These are phyloP conservation scores for Pemphredon lugubris DNA, from an alignment of 2,888 invertebrate genomes.

Conservation along the genomic window DNA sequence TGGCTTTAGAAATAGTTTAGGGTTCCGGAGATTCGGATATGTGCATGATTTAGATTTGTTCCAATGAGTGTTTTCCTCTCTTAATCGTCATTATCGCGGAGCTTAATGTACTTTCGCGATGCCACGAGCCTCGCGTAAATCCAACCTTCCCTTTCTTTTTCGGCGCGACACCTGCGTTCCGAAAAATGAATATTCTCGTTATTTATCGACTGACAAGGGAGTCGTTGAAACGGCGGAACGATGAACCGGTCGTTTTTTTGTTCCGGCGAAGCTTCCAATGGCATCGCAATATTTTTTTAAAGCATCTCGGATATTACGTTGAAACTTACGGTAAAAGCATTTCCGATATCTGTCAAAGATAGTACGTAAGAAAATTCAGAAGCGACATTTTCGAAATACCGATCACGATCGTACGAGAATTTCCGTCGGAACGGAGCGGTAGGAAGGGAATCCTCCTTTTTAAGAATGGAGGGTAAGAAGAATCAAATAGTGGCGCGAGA, in stretches of 20 bases:
- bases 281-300: too few species aligned
- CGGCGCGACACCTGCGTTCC: neutral
- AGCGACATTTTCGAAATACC: neutral
- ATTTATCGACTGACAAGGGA: too few species aligned
- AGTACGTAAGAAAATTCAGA: neutral
- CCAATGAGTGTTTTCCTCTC: neutral
- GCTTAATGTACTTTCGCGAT: neutral
- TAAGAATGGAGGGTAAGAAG: slow-evolving; percentile 26
- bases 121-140: neutral
- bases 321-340: too few species aligned
- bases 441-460: slow-evolving; percentile 17
- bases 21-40: too few species aligned
- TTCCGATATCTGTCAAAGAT: too few species aligned
- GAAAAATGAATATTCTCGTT: too few species aligned
- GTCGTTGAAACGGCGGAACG: too few species aligned
- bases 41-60: too few species aligned
- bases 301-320: too few species aligned
- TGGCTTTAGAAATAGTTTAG: too few species aligned
- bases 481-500: slow-evolving; percentile 34
- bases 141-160: neutral
- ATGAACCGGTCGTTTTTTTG: too few species aligned
- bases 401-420: slow-evolving; percentile 23
- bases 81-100: slow-evolving; percentile 7
- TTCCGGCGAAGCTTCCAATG: too few species aligned
- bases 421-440: neutral